Conservation (phyloP, 2,113 vertebrate species). For the Embiotoca jacksoni region DNA sequence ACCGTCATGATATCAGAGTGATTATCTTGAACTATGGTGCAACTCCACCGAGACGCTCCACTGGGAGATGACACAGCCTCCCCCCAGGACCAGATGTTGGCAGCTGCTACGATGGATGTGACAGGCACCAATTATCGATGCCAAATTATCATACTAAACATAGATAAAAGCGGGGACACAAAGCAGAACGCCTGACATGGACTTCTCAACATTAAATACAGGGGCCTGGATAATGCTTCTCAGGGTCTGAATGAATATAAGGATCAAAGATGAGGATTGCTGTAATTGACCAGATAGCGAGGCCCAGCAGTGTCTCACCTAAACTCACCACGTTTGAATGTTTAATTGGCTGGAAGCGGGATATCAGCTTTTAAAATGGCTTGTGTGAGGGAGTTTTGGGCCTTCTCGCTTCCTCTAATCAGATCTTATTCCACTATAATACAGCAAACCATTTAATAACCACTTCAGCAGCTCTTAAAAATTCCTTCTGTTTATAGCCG, state of each 20-base stretch:
- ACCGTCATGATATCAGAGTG: slow-evolving; percentile 30
- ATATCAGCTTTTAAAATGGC: slow-evolving; percentile 53
- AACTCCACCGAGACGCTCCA: slow-evolving; percentile 43
- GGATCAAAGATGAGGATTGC: slow-evolving; percentile 62
- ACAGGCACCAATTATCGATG: slow-evolving; percentile 79
- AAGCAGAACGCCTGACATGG: slow-evolving; percentile 51
- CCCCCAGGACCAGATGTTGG: slow-evolving; percentile 40
- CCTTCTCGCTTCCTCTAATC: slow-evolving; percentile 69
- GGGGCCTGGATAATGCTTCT: slow-evolving; percentile 21
- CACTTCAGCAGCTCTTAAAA: slow-evolving; percentile 82
- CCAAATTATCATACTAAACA: slow-evolving; percentile 62
- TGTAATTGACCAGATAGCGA: slow-evolving; percentile 49
- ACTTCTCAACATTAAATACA: slow-evolving; percentile 56
- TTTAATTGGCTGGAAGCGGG: slow-evolving; percentile 76
- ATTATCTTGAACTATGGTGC: slow-evolving; percentile 56
- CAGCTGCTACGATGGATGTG: slow-evolving; percentile 55
- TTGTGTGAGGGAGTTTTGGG: slow-evolving; percentile 27
- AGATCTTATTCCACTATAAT: slow-evolving; percentile 82
- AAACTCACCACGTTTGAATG: slow-evolving; percentile 49
- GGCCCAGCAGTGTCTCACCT: slow-evolving; percentile 30
- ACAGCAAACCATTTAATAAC: slow-evolving; percentile 79
- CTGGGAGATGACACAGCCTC: slow-evolving; percentile 52
- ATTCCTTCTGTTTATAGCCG: slow-evolving; percentile 80
- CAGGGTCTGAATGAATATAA: slow-evolving; percentile 33
- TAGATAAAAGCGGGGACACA: slow-evolving; percentile 59